Evolutionary conservation across 2,888 invertebrate species (phyloP), one percentile per base, ranked within the genome.

Genomic region (Lordiphosa fenestrarum): DNA sequence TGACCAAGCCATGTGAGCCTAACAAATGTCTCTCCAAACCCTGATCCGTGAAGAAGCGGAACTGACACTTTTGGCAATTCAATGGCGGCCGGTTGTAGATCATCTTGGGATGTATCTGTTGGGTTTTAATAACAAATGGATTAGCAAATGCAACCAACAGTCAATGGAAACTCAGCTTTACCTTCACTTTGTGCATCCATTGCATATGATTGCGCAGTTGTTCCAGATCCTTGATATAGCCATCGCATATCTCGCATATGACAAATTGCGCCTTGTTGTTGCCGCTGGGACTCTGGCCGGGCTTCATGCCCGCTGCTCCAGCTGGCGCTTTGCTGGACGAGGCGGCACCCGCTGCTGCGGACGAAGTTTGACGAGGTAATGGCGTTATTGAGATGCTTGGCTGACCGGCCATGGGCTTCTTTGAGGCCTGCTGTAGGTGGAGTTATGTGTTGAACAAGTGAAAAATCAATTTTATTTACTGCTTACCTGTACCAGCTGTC

Each of bases 241-340:
- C 97, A 86, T 98, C 98, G 90, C 98, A 98, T 68, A 98, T 97
- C 91, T 98, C 98, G 90, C 98, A 98, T 73, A 97, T 96, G 70
- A 97, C 97, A 90, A 96, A 96, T 25, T 95, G 93, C 75, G 93
- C 94, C 89, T 96, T 96, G 63, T 92, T 92, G 69, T 92, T 93
- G 50, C 81, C 84, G 59, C 85, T 86, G 44, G 87, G 86, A 78
- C 68, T 86, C 71, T 89, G 89, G 6, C 90, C 90, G 2, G 91
- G 91, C 69, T 92, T 92, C 65, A 91, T 90, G 7, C 91, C 91
- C 39, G 88, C 73, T 7, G 73, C 62, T 42, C 56, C 62, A 46
- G 85, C 72, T 42, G 87, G 87, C 66, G 78, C 69, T 73, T 88
- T 89, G 75, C 86, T 89, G 36, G 89, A 88, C 4, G 91, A 90